phyloP scores from a whole-genome alignment of 1,140 invertebrate genomes.

The Euglossa dilemma region DNA sequence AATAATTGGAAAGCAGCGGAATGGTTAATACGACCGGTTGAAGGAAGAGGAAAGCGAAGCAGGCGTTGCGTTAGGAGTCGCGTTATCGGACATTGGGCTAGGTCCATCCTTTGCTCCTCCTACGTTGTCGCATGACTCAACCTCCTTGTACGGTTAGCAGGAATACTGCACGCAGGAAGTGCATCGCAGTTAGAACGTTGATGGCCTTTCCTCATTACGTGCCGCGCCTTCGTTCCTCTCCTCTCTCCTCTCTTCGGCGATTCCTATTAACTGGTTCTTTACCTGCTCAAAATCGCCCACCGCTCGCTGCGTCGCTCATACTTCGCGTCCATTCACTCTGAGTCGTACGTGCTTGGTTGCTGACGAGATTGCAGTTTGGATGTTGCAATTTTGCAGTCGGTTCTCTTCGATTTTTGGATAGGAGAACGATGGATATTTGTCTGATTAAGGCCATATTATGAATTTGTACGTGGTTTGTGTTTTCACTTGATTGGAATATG shows the following conservation, averaged over 20 bases:
- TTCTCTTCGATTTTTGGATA: no score
- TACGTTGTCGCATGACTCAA: slow-evolving; percentile 74
- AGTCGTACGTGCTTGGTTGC: no score
- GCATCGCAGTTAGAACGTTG: slow-evolving; percentile 45
- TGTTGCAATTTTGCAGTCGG: no score
- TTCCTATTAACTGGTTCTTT: no score
- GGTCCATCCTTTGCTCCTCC: slow-evolving; percentile 68
- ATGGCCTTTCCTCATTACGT: slow-evolving; percentile 57
- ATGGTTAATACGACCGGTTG: not conserved
- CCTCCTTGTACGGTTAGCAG: slow-evolving; percentile 64
- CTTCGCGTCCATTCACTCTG: no score
- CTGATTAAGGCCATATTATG: no score
- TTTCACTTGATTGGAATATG: no score
- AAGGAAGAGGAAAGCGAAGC: not conserved
- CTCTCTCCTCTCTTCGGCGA: not conserved
- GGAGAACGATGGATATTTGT: no score
- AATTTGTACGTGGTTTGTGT: no score
- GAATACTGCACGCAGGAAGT: slow-evolving; percentile 53
- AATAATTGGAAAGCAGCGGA: not conserved
- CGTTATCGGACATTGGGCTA: slow-evolving; percentile 49
- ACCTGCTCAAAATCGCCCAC: no score
- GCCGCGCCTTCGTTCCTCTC: slow-evolving; percentile 47
- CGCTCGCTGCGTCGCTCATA: no score
- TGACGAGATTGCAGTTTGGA: no score
- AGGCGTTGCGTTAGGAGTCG: not conserved